Base-by-base conservation (phyloP, 2,888 invertebrate species). In the Crepidodera aurea region DNA sequence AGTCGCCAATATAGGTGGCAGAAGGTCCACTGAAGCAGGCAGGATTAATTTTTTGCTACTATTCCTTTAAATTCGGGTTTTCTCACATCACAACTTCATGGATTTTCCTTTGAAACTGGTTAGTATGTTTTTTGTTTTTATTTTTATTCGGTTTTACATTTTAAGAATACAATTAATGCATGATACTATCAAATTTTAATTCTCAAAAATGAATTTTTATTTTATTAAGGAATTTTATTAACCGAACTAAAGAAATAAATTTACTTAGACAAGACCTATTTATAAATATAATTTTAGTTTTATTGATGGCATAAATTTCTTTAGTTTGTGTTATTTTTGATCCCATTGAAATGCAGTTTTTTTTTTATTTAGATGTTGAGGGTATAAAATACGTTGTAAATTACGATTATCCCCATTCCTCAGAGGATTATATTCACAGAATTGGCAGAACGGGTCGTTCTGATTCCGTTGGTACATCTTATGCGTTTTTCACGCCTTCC, bases 351-450 rank as follows among this genome's bases (percentile, higher is more conserved):
- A 50, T 55, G 55, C 54, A 12, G 50, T 10, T 12, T 25, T 56
- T 62, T 66, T 62, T 55, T 51, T 60, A 51, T 61, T 50, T 86
- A 96, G 96, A 96, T 89, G 96, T 96, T 78, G 94, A 95, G 81
- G 96, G 96, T 79, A 94, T 97, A 77, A 95, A 94, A 84, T 95
- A 91, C 84, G 96, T 97, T 70, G 93, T 96, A 80, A 97, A 96
- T 85, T 96, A 91, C 85, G 96, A 96, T 84, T 97, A 95, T 83
- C 96, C 96, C 59, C 93, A 93, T 82, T 94, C 93, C 63, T 94
- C 94, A 57, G 96, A 97, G 82, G 96, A 96, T 83, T 96, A 96
- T 81, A 94, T 96, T 76, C 96, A 96, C 83, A 90, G 96, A 67
- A 97, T 96, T 81, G 96, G 96, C 61, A 89, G 96, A 75, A 96